These are phyloP conservation scores for Hydra vulgaris DNA, from an alignment of 30 jellyfish, hydroid and myxozoan species.

Conservation along the genomic window DNA sequence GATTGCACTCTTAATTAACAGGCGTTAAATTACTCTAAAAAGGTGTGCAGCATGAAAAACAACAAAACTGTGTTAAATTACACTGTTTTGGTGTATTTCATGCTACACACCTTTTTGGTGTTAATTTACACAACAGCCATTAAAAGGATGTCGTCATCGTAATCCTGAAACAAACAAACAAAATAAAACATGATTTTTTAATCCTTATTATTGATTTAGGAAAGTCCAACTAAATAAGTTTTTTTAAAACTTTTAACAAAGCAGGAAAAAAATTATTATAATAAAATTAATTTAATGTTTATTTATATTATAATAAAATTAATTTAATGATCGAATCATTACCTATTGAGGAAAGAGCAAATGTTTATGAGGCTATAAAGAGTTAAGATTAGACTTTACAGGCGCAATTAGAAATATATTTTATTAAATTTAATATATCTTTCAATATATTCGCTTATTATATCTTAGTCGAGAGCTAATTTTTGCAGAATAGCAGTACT, in stretches of 20 bases:
- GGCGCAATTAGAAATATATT: too few relatives aligned
- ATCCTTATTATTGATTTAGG: neutral
- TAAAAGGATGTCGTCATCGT: neutral
- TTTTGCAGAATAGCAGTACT: too few relatives aligned
- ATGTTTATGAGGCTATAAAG: too few relatives aligned
- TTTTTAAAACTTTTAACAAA: neutral
- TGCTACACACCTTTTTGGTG: neutral
- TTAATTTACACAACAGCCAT: neutral
- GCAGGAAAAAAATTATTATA: neutral
- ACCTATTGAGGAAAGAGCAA: too few relatives aligned
- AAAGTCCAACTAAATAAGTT: neutral
- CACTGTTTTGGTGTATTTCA: neutral
- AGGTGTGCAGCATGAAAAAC: neutral
- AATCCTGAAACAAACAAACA: neutral
- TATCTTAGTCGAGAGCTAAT: too few relatives aligned
- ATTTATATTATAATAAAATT: too few relatives aligned
- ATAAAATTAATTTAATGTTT: too few relatives aligned
- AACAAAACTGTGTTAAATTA: neutral
- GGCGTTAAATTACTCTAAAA: neutral
- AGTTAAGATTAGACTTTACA: too few relatives aligned
- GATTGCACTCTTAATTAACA: neutral
- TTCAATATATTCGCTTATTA: too few relatives aligned
- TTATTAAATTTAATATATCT: too few relatives aligned
- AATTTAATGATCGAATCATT: too few relatives aligned
- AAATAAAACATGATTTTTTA: neutral